Conservation (phyloP, 92 coral and sea anemone genomes). For the Porites evermanni region DNA sequence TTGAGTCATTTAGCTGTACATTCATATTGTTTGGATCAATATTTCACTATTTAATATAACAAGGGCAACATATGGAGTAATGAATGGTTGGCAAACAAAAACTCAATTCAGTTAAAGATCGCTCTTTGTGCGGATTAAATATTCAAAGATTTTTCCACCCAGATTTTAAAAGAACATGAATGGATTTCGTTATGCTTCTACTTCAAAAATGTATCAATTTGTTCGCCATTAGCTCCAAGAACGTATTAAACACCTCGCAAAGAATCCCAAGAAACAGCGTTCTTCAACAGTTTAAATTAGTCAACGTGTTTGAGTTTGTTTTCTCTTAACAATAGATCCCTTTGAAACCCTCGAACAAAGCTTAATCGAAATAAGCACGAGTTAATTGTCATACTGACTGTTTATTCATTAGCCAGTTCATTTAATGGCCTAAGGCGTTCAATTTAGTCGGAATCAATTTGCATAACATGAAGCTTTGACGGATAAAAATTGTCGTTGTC, state of each 20-base stretch:
- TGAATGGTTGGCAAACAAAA: constrained; percentile 5
- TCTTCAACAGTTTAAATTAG: neutral
- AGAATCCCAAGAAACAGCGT: neutral
- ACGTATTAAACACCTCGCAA: neutral
- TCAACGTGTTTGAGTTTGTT: constrained; percentile 27
- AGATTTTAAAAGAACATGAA: neutral
- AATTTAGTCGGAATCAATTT: neutral
- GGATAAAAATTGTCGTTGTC: neutral
- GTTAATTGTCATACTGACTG: neutral
- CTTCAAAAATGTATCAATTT: neutral
- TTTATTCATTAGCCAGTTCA: constrained; percentile 10
- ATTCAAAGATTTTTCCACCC: neutral
- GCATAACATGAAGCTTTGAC: constrained; percentile 18
- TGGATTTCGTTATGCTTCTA: neutral
- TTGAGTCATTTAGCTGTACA: neutral
- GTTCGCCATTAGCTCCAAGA: too few relatives aligned
- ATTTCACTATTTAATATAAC: neutral
- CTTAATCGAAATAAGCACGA: constrained; percentile 1
- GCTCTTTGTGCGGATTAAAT: neutral
- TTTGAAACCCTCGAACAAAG: constrained; percentile 35
- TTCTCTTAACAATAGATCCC: constrained; percentile 14
- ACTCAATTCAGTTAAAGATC: neutral
- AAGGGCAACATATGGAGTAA: neutral
- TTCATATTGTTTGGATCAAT: neutral
- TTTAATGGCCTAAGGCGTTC: neutral